A percentile compares a stretch with the other conserved stretches of the same genome.
These are phyloP conservation scores for Hycleus cichorii DNA, from an alignment of 1,140 invertebrate genomes.

Conservation along the genomic window DNA sequence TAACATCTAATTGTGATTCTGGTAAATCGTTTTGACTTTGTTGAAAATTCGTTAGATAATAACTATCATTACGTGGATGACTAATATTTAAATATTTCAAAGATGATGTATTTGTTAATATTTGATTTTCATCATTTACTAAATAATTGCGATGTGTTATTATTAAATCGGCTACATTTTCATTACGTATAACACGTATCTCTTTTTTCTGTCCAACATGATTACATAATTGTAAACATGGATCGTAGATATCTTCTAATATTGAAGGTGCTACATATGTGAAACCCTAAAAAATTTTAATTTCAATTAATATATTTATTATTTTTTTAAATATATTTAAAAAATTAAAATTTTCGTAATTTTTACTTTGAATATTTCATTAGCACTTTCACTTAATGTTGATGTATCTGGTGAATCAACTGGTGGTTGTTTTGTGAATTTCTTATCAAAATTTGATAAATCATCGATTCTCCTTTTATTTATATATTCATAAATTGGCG, in stretches of 20 bases:
- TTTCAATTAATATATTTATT: neutral
- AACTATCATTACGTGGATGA: neutral
- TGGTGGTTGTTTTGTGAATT: constrained; percentile 95
- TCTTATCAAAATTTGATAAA: constrained; percentile 96
- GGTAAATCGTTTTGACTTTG: neutral
- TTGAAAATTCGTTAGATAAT: neutral
- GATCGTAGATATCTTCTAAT: constrained; percentile 69
- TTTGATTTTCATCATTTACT: no score
- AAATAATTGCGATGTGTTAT: no score
- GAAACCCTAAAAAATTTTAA: constrained; percentile 67
- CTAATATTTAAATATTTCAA: neutral
- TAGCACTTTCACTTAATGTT: constrained; percentile 90
- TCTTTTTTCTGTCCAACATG: neutral
- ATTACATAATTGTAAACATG: neutral
- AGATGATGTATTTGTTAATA: neutral
- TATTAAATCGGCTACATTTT: neutral
- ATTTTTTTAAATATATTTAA: neutral
- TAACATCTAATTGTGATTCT: neutral
- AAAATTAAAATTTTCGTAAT: constrained; percentile 5
- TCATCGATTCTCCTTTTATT: constrained; percentile 70
- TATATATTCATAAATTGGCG: constrained; percentile 58
- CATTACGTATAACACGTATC: neutral
- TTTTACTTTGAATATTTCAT: constrained; percentile 86
- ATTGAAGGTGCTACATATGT: constrained; percentile 97
- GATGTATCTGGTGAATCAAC: constrained; percentile 98